These are phyloP conservation scores for Trematomus bernacchii DNA, from an alignment of 2,797 vertebrate species.

Conservation along the genomic window DNA sequence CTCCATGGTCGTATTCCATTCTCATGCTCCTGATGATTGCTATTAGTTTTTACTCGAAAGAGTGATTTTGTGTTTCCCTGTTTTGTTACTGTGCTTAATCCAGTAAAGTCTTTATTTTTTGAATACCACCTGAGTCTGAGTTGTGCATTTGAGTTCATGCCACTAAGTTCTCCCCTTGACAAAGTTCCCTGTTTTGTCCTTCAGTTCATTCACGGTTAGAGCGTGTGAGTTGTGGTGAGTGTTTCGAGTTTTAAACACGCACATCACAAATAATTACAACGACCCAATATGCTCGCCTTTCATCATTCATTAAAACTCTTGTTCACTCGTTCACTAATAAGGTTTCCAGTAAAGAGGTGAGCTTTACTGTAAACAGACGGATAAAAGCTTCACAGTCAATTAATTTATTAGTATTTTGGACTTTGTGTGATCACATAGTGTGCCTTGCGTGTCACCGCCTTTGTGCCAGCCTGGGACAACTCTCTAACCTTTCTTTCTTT, in stretches of 20 bases:
- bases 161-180: no score
- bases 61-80: no score
- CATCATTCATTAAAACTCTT: not conserved
- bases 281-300: not conserved
- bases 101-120: no score
- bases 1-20: no score
- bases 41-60: no score
- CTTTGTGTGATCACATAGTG: slow-evolving; percentile 26
- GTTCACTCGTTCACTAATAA: not conserved
- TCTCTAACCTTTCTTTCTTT: slow-evolving; percentile 50
- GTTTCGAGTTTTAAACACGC: not conserved
- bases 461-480: slow-evolving; percentile 66
- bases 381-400: slow-evolving; percentile 11
- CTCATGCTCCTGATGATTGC: no score
- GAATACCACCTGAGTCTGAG: no score
- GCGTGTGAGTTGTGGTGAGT: not conserved
- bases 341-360: not conserved
- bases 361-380: not conserved
- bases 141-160: no score
- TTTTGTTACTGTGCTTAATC: no score
- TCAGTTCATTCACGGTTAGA: not conserved
- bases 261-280: not conserved
- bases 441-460: slow-evolving; percentile 71
- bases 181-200: not conserved
- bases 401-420: slow-evolving; percentile 39